phyloP scores from a whole-genome alignment of 2,888 invertebrate species.

The Frankliniella intonsa region DNA sequence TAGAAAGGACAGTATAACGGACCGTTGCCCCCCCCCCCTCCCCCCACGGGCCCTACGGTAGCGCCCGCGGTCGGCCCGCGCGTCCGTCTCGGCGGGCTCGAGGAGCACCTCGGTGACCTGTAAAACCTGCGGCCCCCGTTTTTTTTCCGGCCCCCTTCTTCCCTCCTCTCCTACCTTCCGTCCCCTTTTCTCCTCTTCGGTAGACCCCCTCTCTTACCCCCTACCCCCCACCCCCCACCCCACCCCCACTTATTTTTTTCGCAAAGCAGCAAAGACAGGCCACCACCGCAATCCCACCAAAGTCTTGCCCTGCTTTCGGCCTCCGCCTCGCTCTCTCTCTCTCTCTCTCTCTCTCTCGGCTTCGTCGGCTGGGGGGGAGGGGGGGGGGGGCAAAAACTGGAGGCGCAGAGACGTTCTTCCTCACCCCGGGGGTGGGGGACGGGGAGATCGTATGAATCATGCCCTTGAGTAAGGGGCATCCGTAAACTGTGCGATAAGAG shows the following conservation, averaged over 20 bases:
- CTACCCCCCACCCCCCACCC: background rate
- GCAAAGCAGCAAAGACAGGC: background rate
- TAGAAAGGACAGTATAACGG: slow-evolving; percentile 8
- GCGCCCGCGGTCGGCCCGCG: background rate
- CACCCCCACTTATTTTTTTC: slow-evolving; percentile 16
- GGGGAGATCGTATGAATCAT: slow-evolving; percentile 24
- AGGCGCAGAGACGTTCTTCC: background rate
- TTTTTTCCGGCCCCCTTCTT: background rate
- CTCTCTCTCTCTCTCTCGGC: slow-evolving; percentile 29
- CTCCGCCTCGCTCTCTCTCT: slow-evolving; percentile 30
- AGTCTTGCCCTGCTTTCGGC: slow-evolving; percentile 28
- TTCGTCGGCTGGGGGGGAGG: slow-evolving; percentile 30
- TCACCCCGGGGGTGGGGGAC: background rate
- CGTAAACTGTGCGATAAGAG: background rate
- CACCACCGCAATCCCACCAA: background rate
- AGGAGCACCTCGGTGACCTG: slow-evolving; percentile 20
- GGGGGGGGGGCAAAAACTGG: slow-evolving; percentile 26
- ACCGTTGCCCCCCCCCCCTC: background rate
- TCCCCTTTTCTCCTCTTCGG: background rate
- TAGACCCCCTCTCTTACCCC: background rate
- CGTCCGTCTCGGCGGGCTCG: background rate
- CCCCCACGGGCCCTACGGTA: background rate
- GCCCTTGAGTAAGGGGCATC: slow-evolving; percentile 44
- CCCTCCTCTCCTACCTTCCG: background rate
- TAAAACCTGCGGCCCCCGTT: background rate